Evolutionary conservation across 64 coral and sea anemone species (phyloP).

Genomic region (Astreopora myriophthalma): DNA sequence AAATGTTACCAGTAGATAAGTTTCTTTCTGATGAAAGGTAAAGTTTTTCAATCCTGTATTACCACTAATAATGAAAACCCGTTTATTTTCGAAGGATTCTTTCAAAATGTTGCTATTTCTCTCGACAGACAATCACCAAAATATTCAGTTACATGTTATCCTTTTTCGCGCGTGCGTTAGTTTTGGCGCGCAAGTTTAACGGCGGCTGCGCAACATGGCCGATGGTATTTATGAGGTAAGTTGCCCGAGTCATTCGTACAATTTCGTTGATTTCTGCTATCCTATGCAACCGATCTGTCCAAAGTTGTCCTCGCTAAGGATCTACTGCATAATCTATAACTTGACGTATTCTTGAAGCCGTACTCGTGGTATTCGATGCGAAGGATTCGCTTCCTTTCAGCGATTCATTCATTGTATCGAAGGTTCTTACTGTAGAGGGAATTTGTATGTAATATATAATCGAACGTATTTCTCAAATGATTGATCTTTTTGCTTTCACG

Average conservation of each 20-base stretch:
- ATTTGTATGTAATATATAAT: background rate
- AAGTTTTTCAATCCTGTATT: no score
- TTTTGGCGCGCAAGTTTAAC: conserved; percentile 96
- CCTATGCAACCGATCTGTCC: background rate
- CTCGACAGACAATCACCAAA: no score
- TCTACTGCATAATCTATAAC: background rate
- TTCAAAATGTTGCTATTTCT: no score
- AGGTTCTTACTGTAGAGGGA: background rate
- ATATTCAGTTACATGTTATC: background rate
- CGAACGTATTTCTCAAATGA: background rate
- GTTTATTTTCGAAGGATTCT: no score
- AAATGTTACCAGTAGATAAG: no score
- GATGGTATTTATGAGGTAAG: conserved; percentile 94
- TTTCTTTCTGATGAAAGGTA: no score
- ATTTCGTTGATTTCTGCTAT: background rate
- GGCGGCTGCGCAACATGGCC: conserved; percentile 93
- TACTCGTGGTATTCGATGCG: background rate
- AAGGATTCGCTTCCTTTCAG: background rate
- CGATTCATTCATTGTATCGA: conserved; percentile 1
- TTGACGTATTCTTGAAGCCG: background rate
- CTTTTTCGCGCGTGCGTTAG: conserved; percentile 68
- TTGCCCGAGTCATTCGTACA: background rate
- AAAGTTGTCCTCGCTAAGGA: background rate
- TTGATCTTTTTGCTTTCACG: background rate
- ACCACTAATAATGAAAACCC: no score